Evolutionary conservation across 2,113 vertebrate genomes (phyloP).

Genomic region (Labeo rohita): DNA sequence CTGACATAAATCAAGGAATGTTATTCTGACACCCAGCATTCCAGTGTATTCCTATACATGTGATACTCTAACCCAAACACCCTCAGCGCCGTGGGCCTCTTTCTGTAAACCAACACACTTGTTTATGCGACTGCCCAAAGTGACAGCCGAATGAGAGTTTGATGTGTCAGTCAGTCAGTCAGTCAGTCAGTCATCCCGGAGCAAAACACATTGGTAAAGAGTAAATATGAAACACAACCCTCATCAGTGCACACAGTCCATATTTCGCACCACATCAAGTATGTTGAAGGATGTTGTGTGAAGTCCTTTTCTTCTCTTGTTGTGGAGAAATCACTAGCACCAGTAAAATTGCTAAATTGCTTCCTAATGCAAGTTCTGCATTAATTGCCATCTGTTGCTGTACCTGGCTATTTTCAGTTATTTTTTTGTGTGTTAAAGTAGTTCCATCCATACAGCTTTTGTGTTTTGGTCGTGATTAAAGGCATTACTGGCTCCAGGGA

Average conservation of each 20-base stretch:
- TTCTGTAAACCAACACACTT: neutral
- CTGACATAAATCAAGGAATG: constrained; percentile 20
- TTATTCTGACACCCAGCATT: neutral
- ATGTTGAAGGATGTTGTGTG: neutral
- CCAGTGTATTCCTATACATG: neutral
- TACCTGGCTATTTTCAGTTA: neutral
- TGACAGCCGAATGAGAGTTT: neutral
- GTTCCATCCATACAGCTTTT: neutral
- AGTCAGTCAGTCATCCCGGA: neutral
- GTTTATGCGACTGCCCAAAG: neutral
- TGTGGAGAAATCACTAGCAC: neutral
- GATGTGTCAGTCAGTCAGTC: neutral
- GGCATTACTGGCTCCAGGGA: neutral
- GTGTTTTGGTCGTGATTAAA: neutral
- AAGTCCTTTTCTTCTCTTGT: neutral
- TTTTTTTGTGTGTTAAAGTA: neutral
- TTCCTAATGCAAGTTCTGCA: neutral
- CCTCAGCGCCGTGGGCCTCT: neutral
- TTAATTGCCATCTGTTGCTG: neutral
- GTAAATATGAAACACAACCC: neutral
- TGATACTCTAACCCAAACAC: neutral
- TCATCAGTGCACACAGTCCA: neutral
- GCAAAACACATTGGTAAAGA: neutral
- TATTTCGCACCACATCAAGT: neutral
- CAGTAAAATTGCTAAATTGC: neutral